Percentiles rank a stretch among this genome's conserved stretches.
Conservation (phyloP, 2,113 vertebrate species). For the Fregetta grallaria region DNA sequence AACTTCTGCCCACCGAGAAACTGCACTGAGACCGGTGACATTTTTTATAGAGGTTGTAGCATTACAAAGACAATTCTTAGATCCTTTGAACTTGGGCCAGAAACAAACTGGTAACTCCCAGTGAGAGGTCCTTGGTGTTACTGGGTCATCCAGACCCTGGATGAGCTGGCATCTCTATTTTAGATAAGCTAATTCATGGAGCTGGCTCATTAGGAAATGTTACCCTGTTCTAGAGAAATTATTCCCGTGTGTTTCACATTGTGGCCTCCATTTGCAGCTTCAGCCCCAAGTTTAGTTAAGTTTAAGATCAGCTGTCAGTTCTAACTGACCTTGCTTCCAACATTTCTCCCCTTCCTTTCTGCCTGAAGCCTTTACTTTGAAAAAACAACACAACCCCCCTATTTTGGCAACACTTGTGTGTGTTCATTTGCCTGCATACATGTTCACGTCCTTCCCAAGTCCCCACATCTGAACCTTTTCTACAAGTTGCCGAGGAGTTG, state of each 20-base stretch:
- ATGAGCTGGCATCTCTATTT: not conserved
- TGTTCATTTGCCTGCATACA: not conserved
- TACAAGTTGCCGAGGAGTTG: not conserved
- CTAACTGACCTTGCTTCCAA: not conserved
- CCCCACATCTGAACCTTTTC: not conserved
- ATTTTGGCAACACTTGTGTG: not conserved
- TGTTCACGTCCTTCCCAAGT: not conserved
- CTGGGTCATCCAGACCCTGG: not conserved
- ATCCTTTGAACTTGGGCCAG: not conserved
- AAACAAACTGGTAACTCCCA: not conserved
- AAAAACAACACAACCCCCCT: not conserved
- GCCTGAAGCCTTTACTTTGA: not conserved
- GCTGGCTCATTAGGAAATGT: not conserved
- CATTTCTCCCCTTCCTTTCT: not conserved
- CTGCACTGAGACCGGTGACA: not conserved
- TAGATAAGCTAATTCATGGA: not conserved
- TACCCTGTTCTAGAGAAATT: not conserved
- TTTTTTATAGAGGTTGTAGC: not conserved
- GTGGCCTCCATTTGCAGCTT: not conserved
- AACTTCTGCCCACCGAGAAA: not conserved
- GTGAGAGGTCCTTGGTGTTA: not conserved
- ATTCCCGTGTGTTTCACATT: not conserved
- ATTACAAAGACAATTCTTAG: not conserved
- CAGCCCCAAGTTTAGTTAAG: not conserved
- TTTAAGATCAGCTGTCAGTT: not conserved